Percentiles rank a stretch among this genome's conserved stretches.
These are phyloP conservation scores for Dermatophagoides farinae DNA, from an alignment of 1,140 invertebrate genomes.

Conservation along the genomic window DNA sequence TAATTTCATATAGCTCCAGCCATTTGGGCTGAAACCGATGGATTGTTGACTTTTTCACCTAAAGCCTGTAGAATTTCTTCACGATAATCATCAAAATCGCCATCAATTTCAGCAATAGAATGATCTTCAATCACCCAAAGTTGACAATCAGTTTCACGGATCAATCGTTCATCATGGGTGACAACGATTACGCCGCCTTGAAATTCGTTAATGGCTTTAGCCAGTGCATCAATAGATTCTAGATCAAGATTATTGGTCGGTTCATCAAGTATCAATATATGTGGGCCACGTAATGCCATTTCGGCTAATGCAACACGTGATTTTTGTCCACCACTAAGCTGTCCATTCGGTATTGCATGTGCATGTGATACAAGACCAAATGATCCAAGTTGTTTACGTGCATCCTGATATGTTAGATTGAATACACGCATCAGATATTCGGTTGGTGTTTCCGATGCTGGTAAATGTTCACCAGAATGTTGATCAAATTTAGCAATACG, in stretches of 20 bases:
- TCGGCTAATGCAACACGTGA: constrained; percentile 17
- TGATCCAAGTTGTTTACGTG: constrained; percentile 16
- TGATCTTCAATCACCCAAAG: constrained; percentile 92
- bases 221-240: constrained; percentile 61
- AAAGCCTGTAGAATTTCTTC: constrained; percentile 81
- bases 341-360: constrained; percentile 15
- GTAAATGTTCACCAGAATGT: constrained; percentile 93
- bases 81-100: constrained; percentile 95
- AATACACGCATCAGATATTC: constrained; percentile 80
- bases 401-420: constrained; percentile 64
- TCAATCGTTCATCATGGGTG: constrained; percentile 93
- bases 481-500: constrained; percentile 43
- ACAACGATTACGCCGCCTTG: constrained; percentile 95
- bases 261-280: constrained; percentile 28
- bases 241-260: constrained; percentile 39
- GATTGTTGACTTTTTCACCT: constrained; percentile 80
- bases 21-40: constrained; percentile 74
- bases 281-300: constrained; percentile 32
- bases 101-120: constrained; percentile 84
- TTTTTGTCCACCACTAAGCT: constrained; percentile 17
- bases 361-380: constrained; percentile 15
- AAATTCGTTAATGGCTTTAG: constrained; percentile 88
- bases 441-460: constrained; percentile 74
- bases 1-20: constrained; percentile 26
- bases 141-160: constrained; percentile 84